Conservation (phyloP, 2,888 invertebrate genomes). For the Drosophila koepferae region DNA sequence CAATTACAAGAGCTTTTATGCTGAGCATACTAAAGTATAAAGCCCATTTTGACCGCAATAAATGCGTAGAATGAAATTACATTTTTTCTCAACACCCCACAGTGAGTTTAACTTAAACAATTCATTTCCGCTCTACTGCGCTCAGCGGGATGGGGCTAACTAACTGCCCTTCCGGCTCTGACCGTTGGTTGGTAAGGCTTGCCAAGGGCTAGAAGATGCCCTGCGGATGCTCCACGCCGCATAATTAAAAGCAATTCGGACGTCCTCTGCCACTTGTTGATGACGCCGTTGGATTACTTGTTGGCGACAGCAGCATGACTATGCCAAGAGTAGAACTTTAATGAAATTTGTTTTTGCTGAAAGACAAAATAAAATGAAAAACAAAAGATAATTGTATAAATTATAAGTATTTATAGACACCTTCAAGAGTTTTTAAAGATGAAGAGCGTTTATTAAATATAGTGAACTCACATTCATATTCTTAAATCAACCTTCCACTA, state of each 20-base stretch:
- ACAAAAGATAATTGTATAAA: background rate
- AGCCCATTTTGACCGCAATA: background rate
- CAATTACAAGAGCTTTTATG: no score
- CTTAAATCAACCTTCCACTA: background rate
- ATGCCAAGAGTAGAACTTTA: conserved; percentile 10
- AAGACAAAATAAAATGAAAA: background rate
- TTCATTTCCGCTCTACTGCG: conserved; percentile 52
- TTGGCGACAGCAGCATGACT: conserved; percentile 9
- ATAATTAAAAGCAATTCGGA: conserved; percentile 64
- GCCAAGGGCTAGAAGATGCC: conserved; percentile 39
- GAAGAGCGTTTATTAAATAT: background rate
- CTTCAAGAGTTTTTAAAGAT: background rate
- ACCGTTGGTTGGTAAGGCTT: conserved; percentile 15
- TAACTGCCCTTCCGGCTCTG: conserved; percentile 2
- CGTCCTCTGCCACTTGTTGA: conserved; percentile 57
- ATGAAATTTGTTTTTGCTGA: conserved; percentile 18
- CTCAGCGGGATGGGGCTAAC: conserved; percentile 4
- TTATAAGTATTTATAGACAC: background rate
- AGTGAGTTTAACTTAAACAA: conserved; percentile 36
- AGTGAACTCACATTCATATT: no score
- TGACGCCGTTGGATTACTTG: conserved; percentile 14
- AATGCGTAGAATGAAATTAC: background rate
- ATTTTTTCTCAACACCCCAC: background rate
- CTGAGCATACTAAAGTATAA: no score
- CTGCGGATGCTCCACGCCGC: conserved; percentile 37